phyloP scores from a whole-genome alignment of 2,797 vertebrate genomes.

The Arrhamphus sclerolepis region DNA sequence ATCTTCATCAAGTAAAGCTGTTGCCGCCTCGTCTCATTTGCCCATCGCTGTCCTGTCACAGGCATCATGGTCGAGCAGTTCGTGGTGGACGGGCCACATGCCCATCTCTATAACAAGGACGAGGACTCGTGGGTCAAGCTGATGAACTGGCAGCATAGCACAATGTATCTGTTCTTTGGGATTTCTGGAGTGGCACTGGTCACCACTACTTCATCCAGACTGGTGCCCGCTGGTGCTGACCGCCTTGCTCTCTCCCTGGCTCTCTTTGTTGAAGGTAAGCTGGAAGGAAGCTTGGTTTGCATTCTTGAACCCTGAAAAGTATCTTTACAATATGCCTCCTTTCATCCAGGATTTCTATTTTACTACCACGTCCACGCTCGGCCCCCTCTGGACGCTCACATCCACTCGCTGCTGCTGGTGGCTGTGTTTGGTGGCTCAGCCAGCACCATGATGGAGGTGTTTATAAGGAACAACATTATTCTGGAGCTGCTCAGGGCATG shows the following conservation, averaged over 20 bases:
- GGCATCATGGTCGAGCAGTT: slow-evolving; percentile 97
- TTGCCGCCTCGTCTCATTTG: background rate
- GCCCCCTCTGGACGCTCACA: slow-evolving; percentile 86
- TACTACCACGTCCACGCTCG: slow-evolving; percentile 88
- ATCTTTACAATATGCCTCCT: too few species aligned
- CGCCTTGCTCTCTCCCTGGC: slow-evolving; percentile 84
- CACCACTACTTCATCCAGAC: slow-evolving; percentile 59
- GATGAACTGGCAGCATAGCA: slow-evolving; percentile 99
- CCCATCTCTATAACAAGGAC: slow-evolving; percentile 78
- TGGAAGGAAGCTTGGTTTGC: background rate
- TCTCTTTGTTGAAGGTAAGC: slow-evolving; percentile 89
- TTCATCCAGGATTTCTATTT: slow-evolving; percentile 89
- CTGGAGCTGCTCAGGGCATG: slow-evolving; percentile 85
- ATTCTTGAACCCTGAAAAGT: too few species aligned
- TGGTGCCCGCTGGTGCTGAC: slow-evolving; percentile 82
- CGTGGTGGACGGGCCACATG: slow-evolving; percentile 91
- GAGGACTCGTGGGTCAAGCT: slow-evolving; percentile 86
- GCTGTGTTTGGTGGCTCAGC: slow-evolving; percentile 80
- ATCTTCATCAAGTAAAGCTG: background rate
- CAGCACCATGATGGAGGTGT: slow-evolving; percentile 83
- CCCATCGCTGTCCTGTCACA: slow-evolving; percentile 49
- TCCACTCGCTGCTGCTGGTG: slow-evolving; percentile 89
- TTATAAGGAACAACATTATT: slow-evolving; percentile 82
- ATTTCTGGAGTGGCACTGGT: slow-evolving; percentile 84
- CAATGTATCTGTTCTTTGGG: slow-evolving; percentile 96